These are phyloP conservation scores for Leptinotarsa defecta DNA, from an alignment of 1,140 invertebrate genomes.

Conservation along the genomic window DNA sequence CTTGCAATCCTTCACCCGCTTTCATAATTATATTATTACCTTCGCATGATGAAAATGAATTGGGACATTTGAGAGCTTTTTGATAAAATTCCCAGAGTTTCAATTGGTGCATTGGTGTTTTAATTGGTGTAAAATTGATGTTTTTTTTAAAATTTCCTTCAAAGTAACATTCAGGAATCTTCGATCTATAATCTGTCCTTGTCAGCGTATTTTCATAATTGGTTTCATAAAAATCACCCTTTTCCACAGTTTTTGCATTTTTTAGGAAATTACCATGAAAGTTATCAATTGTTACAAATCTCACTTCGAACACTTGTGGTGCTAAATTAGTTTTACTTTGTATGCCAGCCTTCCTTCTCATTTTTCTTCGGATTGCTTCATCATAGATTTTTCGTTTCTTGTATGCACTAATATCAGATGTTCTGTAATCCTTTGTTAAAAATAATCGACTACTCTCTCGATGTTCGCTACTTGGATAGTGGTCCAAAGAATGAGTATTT, in stretches of 20 bases:
- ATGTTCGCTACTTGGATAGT: slow-evolving; percentile 1
- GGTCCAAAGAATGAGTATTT: slow-evolving; percentile 22
- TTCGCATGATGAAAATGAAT: background rate
- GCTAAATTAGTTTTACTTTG: slow-evolving; percentile 23
- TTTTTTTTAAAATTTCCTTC: background rate
- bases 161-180: background rate
- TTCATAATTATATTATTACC: background rate
- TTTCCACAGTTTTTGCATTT: background rate
- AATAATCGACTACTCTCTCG: slow-evolving; percentile 31
- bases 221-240: too few relatives aligned
- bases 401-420: slow-evolving; percentile 34
- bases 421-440: slow-evolving; percentile 39
- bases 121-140: background rate
- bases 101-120: background rate
- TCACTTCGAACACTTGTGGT: slow-evolving; percentile 39
- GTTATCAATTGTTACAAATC: slow-evolving; percentile 27
- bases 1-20: too few relatives aligned
- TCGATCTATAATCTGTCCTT: too few relatives aligned
- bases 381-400: slow-evolving; percentile 41
- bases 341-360: slow-evolving; percentile 32
- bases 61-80: background rate
- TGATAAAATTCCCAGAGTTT: background rate
- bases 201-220: too few relatives aligned
- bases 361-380: slow-evolving; percentile 33
- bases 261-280: background rate